Base-by-base conservation (phyloP, 2,888 invertebrate genomes). In the Dynastes grantii region DNA sequence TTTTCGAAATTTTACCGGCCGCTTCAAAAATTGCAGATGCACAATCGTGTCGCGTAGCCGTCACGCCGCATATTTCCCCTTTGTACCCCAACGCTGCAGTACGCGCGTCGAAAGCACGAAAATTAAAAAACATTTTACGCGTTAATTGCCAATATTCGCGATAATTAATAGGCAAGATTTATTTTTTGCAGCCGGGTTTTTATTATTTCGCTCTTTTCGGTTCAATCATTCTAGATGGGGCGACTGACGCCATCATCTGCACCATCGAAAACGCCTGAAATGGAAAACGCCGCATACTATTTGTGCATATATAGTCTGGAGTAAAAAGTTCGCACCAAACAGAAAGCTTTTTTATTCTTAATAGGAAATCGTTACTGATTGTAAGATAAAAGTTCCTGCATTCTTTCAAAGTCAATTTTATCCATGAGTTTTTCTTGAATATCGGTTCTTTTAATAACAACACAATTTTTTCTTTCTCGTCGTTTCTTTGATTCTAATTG, bases 91-190 rank as follows among this genome's bases (percentile, higher is more conserved):
- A 32, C 22, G 16, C 29, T 51, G 22, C 16, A 29, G 76, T 53
- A n/a, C 27, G 49, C 45, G 55, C 70, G 16, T 61, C 70, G 79
- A 55, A 58, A 68, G 45, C 76, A 67, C 68, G 68, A 77, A 79
- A 77, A 79, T 79, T 79, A 79, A 79, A 67, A 79, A 79, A 73
- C 79, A 73, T 76, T 79, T 73, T 65, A 51, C 76, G 58, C 77
- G 68, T 55, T 77, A 79, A 79, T 79, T 77, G 76, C 63, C 70
- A 76, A 78, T 78, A 78, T 76, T 63, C 76, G 68, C 76, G 76
- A 68, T 78, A 78, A 78, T 78, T 78, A 78, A 78, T 78, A 76
- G 68, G 63, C 58, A 78, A 78, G 78, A 78, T 78, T 78, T 78
- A 76, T 78, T 68, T 76, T 67, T 73, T 55, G n/a, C 32, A 45